These are phyloP conservation scores for Melitaea cinxia DNA, from an alignment of 1,140 invertebrate species.

Conservation along the genomic window DNA sequence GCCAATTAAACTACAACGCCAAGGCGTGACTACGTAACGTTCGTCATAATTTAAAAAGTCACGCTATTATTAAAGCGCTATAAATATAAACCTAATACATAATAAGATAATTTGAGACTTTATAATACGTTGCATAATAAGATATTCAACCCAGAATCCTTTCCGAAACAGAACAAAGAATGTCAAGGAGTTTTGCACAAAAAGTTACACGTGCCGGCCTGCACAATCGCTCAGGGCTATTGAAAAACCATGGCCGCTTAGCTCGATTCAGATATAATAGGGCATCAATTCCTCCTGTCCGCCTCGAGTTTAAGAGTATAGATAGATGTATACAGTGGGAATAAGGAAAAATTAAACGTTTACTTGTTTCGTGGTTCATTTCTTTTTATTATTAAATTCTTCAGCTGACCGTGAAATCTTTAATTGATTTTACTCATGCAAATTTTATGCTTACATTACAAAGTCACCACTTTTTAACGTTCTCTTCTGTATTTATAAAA, in stretches of 20 bases:
- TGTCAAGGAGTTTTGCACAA: slow-evolving; percentile 76
- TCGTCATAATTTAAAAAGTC: slow-evolving; percentile 37
- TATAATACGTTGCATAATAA: slow-evolving; percentile 78
- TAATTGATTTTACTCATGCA: slow-evolving; percentile 11
- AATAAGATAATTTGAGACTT: slow-evolving; percentile 38
- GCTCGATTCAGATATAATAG: slow-evolving; percentile 64
- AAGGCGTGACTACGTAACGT: slow-evolving; percentile 41
- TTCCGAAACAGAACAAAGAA: slow-evolving; percentile 65
- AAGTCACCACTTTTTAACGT: background rate
- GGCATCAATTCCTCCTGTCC: slow-evolving; percentile 61
- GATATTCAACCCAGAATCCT: slow-evolving; percentile 68
- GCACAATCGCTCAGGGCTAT: slow-evolving; percentile 73
- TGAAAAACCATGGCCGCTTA: slow-evolving; percentile 68
- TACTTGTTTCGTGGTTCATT: slow-evolving; percentile 13
- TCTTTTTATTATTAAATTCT: slow-evolving; percentile 19
- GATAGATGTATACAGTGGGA: slow-evolving; percentile 41
- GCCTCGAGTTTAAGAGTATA: slow-evolving; percentile 49
- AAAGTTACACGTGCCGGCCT: slow-evolving; percentile 79
- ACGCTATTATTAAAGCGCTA: slow-evolving; percentile 48
- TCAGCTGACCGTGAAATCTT: slow-evolving; percentile 7
- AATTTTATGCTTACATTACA: background rate
- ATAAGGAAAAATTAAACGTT: slow-evolving; percentile 22
- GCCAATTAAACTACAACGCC: slow-evolving; percentile 23
- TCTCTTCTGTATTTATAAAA: background rate
- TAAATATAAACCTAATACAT: slow-evolving; percentile 34